Evolutionary conservation across 2,888 invertebrate genomes (phyloP).

Genomic region (Leptarthrus brevirostris): DNA sequence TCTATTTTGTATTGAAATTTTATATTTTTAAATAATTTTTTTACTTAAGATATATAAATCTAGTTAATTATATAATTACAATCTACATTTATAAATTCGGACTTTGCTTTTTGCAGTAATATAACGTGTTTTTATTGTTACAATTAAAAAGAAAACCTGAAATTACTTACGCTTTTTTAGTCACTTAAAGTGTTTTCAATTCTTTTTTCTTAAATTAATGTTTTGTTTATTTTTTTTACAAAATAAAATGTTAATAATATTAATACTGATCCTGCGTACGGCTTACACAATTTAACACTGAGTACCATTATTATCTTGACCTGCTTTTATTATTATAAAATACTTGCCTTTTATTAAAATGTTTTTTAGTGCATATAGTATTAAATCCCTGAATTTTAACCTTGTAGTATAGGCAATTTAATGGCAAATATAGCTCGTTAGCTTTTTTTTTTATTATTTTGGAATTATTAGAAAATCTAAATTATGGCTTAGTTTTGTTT

Average conservation of each 20-base stretch:
- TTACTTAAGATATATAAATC: constrained; percentile 20
- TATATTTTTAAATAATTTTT: constrained; percentile 4
- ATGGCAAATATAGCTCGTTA: constrained; percentile 8
- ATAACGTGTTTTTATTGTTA: constrained; percentile 3
- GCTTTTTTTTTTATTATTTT: too few relatives aligned
- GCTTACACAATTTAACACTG: constrained; percentile 24
- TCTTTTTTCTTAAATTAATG: constrained; percentile 7
- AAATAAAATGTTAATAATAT: constrained; percentile 23
- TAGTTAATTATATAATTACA: constrained; percentile 35
- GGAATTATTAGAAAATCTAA: not conserved
- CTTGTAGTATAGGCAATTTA: constrained; percentile 12
- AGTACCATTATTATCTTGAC: constrained; percentile 15
- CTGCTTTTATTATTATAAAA: constrained; percentile 13
- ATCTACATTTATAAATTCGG: constrained; percentile 47
- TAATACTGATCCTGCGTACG: constrained; percentile 40
- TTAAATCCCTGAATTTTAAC: constrained; percentile 36
- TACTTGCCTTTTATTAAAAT: not conserved
- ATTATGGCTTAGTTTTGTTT: not conserved
- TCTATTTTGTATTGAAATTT: not conserved
- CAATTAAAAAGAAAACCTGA: constrained; percentile 20
- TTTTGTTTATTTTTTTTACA: not conserved
- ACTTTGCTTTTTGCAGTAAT: constrained; percentile 27
- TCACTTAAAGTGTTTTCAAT: constrained; percentile 16
- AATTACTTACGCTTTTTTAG: constrained; percentile 3
- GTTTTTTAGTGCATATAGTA: not conserved